These are phyloP conservation scores for Chydorus sphaericus DNA, from an alignment of 2,888 invertebrate species.

Conservation along the genomic window DNA sequence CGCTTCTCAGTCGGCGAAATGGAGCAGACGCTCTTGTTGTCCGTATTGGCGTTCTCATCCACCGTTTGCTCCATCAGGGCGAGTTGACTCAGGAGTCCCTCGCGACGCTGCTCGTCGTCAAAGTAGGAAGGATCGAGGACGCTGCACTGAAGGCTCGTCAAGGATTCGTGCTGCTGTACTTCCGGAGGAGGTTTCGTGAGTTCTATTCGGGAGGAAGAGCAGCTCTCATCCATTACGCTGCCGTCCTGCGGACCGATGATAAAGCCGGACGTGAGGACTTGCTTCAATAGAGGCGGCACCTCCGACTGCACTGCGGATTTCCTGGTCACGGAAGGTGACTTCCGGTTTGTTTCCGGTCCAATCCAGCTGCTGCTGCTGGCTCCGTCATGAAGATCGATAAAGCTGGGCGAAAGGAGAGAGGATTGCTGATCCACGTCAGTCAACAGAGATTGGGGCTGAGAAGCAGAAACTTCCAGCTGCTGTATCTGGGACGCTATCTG, in stretches of 20 bases:
- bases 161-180: conserved; percentile 31
- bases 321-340: background rate
- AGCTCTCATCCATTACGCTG: conserved; percentile 18
- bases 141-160: conserved; percentile 13
- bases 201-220: conserved; percentile 50
- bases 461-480: background rate
- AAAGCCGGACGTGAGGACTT: conserved; percentile 37
- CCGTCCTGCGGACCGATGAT: background rate
- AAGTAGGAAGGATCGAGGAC: conserved; percentile 11
- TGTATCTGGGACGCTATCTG: conserved; percentile 35
- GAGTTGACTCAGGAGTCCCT: conserved; percentile 11
- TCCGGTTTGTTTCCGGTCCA: background rate
- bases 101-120: conserved; percentile 11
- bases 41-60: conserved; percentile 12
- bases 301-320: background rate
- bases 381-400: conserved; percentile 11
- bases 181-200: conserved; percentile 69
- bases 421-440: conserved; percentile 9
- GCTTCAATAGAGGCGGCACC: conserved; percentile 31
- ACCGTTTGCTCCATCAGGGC: conserved; percentile 10
- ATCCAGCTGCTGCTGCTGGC: background rate
- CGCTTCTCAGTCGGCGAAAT: background rate
- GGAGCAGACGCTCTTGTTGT: background rate
- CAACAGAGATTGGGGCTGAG: too few species aligned
- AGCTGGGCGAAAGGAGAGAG: conserved; percentile 1